Conservation (phyloP, 1,140 invertebrate species). For the Drosophila repletoides region DNA sequence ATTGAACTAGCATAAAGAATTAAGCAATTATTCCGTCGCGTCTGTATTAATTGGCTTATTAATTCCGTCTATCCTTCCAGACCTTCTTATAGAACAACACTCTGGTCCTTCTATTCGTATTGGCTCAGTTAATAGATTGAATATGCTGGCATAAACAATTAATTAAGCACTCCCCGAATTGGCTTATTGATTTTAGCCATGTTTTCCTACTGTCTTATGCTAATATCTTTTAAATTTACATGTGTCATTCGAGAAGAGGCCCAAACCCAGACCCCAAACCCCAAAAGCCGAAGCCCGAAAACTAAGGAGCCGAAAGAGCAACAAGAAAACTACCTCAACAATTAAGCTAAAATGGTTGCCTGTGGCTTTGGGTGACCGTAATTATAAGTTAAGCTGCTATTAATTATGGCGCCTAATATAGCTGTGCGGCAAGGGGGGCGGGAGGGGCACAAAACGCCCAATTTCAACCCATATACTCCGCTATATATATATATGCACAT, state of each 20-base stretch:
- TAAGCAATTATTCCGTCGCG: too few relatives aligned
- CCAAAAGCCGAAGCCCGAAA: background rate
- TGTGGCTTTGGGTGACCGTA: conserved; percentile 73
- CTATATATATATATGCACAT: conserved; percentile 18
- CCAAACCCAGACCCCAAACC: background rate
- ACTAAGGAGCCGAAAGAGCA: background rate
- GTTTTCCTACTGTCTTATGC: background rate
- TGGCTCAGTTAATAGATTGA: too few relatives aligned
- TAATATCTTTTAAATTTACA: conserved; percentile 21
- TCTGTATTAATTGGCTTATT: too few relatives aligned
- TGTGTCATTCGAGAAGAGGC: background rate
- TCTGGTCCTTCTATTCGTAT: too few relatives aligned
- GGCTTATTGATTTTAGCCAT: conserved; percentile 8
- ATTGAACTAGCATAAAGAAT: too few relatives aligned
- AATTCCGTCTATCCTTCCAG: too few relatives aligned
- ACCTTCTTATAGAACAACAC: too few relatives aligned
- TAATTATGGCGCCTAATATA: conserved; percentile 72
- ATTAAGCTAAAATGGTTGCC: conserved; percentile 71
- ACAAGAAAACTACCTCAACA: conserved; percentile 63
- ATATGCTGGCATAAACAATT: background rate
- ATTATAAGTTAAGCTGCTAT: conserved; percentile 80
- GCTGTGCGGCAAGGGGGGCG: background rate
- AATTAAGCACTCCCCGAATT: background rate
- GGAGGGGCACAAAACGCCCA: background rate
- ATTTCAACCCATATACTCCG: background rate